Evolutionary conservation across 2,113 vertebrate genomes (phyloP), one percentile per base, ranked within the genome.

Genomic region (Acrocephalus arundinaceus): DNA sequence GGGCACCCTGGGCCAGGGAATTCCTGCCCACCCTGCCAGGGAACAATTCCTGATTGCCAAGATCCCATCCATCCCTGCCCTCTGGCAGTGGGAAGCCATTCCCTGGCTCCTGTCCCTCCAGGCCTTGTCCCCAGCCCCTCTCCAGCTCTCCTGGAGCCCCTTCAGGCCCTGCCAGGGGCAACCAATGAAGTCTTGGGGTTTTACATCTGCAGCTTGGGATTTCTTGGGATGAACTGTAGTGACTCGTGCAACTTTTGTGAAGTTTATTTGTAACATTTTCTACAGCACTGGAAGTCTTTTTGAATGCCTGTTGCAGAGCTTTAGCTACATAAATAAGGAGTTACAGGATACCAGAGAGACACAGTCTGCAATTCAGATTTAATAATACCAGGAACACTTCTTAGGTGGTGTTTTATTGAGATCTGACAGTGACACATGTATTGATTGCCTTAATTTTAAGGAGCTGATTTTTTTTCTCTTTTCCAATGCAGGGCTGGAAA

Each of bases 191-290:
- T 54, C 11, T 17, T 35, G 37, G 41, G 23, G 13, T 23, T 21
- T 70, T 49, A 4, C 16, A 23, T 61, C 25, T 37, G 4, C 13
- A 61, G 0, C 33, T 51, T 28, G 33, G 66, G 23, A 30, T 72
- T 0, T 31, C 25, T 43, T 24, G 58, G 66, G 37, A 27, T 66
- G 46, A 48, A 4, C n/a, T 15, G 35, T 3, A 41, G 23, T 28
- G 74, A 43, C 46, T 85, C 1, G 0, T 0, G 0, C 15, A 12
- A 16, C 51, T 75, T 39, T 23, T 17, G 8, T 0, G 6, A 49
- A 27, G n/a, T 62, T 70, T 59, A 9, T 67, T 48, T 8, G 37
- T 21, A 28, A 15, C 24, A 24, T 28, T 71, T 78, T 16, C 1
- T 15, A 4, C 1, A 48, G 19, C 27, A 4, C n/a, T 91, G 70